Evolutionary conservation across 2,888 invertebrate species (phyloP), one percentile per base, ranked within the genome.

Genomic region (Tenthredo livida): DNA sequence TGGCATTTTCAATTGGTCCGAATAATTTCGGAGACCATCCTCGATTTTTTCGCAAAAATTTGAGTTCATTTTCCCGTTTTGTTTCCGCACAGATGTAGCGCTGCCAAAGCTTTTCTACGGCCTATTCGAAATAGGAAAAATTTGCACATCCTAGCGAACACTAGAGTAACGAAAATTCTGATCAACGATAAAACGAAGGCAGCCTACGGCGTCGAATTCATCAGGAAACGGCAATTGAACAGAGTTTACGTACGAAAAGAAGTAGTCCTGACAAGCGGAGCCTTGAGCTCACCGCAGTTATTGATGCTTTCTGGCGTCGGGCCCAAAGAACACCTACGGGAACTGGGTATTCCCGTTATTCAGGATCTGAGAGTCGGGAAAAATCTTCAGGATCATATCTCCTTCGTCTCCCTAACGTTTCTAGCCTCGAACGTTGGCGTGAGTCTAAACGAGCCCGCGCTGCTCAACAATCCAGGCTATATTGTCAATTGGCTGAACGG

Each of bases 271-370:
- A 96, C 97, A 17, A 97, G 97, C 1, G 98, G 98, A 0, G 95
- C 98, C 1, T 96, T 99, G 87, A 97, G 97, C 89, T 97, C 98
- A 0, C 98, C 98, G 0, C 98, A 99, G 92, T 92, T 99, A 2
- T 94, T 99, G 12, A 97, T 98, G 97, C 93, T 99, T 6, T 98
- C 98, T 7, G 96, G 96, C 2, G 91, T 96, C 9, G 96, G 96
- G 0, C 96, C 96, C 1, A 93, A 91, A 88, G 90, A 94, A 37
- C 95, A 96, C 87, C 91, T 96, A 84, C 87, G 94, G 87, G 92
- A 94, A 6, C 90, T 95, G n/a, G 94, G 94, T 61, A 96, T 96
- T 84, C 94, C 94, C 0, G 94, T 95, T 0, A 91, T 96, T 65
- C 91, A 94, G 87, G 94, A 96, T 90, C 92, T 96, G 10, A 94